These are phyloP conservation scores for Ostrea denselamellosa DNA, from an alignment of 1,140 invertebrate species.

Conservation along the genomic window DNA sequence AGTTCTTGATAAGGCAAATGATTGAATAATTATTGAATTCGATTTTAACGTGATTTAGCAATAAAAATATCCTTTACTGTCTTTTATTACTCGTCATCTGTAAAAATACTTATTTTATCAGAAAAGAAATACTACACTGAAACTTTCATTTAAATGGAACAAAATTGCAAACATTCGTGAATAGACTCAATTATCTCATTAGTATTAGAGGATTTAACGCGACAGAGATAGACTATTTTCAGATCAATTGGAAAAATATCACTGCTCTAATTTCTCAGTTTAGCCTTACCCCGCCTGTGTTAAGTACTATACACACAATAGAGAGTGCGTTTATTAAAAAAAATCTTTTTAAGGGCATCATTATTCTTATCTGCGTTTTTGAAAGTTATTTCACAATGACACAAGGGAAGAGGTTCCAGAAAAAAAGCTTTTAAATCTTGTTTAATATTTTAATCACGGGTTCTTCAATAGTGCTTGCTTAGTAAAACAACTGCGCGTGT, in stretches of 20 bases:
- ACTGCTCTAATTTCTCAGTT: background rate
- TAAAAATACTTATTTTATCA: background rate
- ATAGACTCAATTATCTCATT: slow-evolving; percentile 11
- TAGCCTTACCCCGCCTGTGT: background rate
- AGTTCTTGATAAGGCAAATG: background rate
- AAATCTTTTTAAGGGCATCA: background rate
- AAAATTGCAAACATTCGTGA: background rate
- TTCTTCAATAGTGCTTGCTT: background rate
- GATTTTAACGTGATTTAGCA: background rate
- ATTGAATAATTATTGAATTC: slow-evolving; percentile 11
- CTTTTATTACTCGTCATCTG: background rate
- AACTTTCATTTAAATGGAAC: slow-evolving; percentile 27
- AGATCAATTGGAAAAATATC: slow-evolving; percentile 27
- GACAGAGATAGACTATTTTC: slow-evolving; percentile 18
- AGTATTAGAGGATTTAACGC: slow-evolving; percentile 14
- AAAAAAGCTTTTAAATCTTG: slow-evolving; percentile 24
- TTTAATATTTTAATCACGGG: slow-evolving; percentile 30
- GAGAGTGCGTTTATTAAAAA: background rate
- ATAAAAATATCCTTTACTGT: background rate
- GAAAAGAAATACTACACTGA: background rate
- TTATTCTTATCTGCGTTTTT: background rate
- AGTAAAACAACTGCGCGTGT: slow-evolving; percentile 2
- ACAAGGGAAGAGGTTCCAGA: background rate
- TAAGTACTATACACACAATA: slow-evolving; percentile 8
- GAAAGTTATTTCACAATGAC: background rate